phyloP scores from a whole-genome alignment of 2,888 invertebrate genomes.

The Chelonus formosanus region DNA sequence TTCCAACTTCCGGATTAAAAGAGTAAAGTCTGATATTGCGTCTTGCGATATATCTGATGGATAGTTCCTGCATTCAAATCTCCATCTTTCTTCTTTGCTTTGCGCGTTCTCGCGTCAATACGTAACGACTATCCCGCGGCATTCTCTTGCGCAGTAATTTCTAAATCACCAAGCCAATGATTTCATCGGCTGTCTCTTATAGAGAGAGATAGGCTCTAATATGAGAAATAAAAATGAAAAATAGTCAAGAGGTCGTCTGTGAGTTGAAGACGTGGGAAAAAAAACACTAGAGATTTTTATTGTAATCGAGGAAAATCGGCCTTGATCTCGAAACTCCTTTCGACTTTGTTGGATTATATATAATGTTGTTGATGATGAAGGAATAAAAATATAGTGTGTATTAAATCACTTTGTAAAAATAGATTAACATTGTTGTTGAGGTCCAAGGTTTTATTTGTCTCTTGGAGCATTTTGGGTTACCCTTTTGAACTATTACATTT shows the following conservation, averaged over 20 bases:
- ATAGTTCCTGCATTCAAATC: neutral
- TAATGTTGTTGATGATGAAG: no score
- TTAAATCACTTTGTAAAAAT: no score
- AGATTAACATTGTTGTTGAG: no score
- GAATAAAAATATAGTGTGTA: no score
- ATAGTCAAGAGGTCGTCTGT: constrained; percentile 39
- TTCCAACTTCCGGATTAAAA: constrained; percentile 17
- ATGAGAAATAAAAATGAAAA: constrained; percentile 36
- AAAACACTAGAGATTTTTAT: constrained; percentile 18
- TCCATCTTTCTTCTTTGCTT: neutral
- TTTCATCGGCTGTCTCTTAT: constrained; percentile 36
- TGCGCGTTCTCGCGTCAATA: constrained; percentile 31
- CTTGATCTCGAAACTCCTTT: constrained; percentile 39
- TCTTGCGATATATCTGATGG: constrained; percentile 1
- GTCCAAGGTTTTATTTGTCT: no score
- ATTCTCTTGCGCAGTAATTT: constrained; percentile 41
- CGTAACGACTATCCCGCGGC: constrained; percentile 37
- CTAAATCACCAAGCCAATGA: constrained; percentile 40
- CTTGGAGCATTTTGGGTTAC: neutral
- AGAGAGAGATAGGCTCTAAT: constrained; percentile 13
- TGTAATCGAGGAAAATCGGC: constrained; percentile 36
- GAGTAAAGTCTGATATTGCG: constrained; percentile 5
- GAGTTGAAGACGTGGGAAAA: constrained; percentile 41
- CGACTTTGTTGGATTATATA: no score
- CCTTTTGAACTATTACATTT: neutral